A percentile compares a stretch with the other conserved stretches of the same genome.
Conservation (phyloP, 2,888 invertebrate genomes). For the Leistus spinibarbis region DNA sequence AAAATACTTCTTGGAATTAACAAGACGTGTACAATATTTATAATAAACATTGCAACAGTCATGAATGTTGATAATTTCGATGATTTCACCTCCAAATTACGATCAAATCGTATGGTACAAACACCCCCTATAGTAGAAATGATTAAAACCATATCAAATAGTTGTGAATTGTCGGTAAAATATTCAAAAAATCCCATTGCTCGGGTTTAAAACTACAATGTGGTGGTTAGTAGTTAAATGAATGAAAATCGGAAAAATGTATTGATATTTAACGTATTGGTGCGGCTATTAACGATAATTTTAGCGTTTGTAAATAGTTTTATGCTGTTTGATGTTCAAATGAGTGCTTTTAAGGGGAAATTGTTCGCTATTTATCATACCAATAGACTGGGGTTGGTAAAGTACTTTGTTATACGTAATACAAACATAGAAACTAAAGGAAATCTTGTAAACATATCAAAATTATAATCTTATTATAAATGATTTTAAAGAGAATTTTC, state of each 20-base stretch:
- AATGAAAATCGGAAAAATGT: background rate
- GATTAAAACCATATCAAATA: conserved; percentile 4
- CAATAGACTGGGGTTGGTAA: background rate
- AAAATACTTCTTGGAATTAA: conserved; percentile 6
- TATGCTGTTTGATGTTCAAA: background rate
- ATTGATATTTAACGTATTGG: background rate
- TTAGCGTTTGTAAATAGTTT: background rate
- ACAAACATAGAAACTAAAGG: too few species aligned
- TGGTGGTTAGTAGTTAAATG: background rate
- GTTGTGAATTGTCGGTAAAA: background rate
- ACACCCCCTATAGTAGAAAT: background rate
- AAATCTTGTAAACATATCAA: background rate
- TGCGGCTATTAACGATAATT: background rate
- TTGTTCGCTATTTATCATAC: background rate
- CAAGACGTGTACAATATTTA: background rate
- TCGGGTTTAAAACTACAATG: background rate
- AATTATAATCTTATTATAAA: background rate
- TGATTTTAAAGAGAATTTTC: background rate
- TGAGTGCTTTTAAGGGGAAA: background rate
- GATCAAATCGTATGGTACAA: background rate
- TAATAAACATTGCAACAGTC: background rate
- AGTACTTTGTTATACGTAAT: too few species aligned
- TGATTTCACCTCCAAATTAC: background rate
- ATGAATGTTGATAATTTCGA: background rate
- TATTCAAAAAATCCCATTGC: background rate